Percentiles rank a stretch among this genome's conserved stretches.
These are phyloP conservation scores for Spizaetus ornatus DNA, from an alignment of 2,113 vertebrate genomes.

Conservation along the genomic window DNA sequence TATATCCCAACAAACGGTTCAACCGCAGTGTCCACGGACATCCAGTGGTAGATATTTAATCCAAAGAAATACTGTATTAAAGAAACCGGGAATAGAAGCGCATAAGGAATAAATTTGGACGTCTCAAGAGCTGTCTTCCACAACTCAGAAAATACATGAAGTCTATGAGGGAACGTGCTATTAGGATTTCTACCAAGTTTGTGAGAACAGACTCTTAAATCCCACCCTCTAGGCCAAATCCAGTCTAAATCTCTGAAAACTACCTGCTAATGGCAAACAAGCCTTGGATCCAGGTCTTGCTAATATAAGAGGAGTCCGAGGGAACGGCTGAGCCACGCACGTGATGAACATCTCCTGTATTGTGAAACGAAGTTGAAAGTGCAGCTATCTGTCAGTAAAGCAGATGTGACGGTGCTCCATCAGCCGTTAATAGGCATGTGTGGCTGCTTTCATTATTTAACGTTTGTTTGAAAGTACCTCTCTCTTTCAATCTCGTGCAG, in stretches of 20 bases:
- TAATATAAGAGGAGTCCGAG: neutral
- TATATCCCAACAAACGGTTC: neutral
- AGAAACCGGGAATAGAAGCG: neutral
- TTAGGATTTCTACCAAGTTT: neutral
- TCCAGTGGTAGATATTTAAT: neutral
- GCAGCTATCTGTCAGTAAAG: neutral
- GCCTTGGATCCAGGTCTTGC: neutral
- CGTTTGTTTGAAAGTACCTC: neutral
- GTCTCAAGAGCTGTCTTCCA: neutral
- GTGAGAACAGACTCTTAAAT: neutral
- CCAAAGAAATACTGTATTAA: neutral
- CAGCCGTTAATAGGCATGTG: neutral
- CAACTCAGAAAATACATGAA: neutral
- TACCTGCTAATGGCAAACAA: neutral
- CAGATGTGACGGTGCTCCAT: fast-evolving
- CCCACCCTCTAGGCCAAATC: neutral
- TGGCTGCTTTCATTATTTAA: constrained; percentile 5
- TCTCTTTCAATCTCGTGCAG: neutral
- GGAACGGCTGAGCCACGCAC: fast-evolving
- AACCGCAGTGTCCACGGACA: neutral
- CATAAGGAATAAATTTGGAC: neutral
- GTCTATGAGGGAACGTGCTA: neutral
- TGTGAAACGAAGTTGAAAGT: neutral
- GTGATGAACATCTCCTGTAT: neutral
- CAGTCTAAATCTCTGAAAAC: neutral